These are phyloP conservation scores for Cataglyphis hispanica DNA, from an alignment of 1,140 invertebrate species.

Conservation along the genomic window DNA sequence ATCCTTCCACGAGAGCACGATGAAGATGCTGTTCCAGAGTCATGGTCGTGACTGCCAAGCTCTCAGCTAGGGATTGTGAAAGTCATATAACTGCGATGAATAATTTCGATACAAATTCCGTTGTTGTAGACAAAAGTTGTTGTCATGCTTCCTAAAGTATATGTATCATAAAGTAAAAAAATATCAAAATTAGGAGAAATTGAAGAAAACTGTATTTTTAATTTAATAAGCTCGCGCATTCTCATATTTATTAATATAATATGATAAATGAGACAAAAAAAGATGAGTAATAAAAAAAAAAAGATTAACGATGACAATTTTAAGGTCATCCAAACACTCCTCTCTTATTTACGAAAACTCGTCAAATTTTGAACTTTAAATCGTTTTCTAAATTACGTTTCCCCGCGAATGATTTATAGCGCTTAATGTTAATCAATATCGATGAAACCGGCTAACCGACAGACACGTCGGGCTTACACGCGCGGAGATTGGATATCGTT, in stretches of 20 bases:
- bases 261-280: background rate
- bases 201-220: background rate
- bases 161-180: background rate
- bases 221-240: background rate
- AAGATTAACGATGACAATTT: conserved; percentile 39
- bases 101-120: background rate
- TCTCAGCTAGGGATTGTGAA: conserved; percentile 7
- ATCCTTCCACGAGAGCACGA: conserved; percentile 34
- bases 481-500: conserved; percentile 49
- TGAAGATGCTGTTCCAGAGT: conserved; percentile 24
- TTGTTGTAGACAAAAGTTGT: background rate
- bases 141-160: background rate
- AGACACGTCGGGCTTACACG: conserved; percentile 19
- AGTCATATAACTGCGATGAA: background rate
- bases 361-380: conserved; percentile 9
- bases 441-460: conserved; percentile 14
- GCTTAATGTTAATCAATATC: conserved; percentile 44
- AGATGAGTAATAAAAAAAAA: background rate
- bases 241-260: background rate
- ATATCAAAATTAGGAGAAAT: background rate
- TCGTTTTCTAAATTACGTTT: conserved; percentile 24
- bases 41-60: background rate
- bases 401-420: conserved; percentile 31
- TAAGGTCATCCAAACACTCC: background rate
- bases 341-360: conserved; percentile 12